phyloP scores from a whole-genome alignment of 2,797 vertebrate species.

The Gymnoscopelus braueri region DNA sequence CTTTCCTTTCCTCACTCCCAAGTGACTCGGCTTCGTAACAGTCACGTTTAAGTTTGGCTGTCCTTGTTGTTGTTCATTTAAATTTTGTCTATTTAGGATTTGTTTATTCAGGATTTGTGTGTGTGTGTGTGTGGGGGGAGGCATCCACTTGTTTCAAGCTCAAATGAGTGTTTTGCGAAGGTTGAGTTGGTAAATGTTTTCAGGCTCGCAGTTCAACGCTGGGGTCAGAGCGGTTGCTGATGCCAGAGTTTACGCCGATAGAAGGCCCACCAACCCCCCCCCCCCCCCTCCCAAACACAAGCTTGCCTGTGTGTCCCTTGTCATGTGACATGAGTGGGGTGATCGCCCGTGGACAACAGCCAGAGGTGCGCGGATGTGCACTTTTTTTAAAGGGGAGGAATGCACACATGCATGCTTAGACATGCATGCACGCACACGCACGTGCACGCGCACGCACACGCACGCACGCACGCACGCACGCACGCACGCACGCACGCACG shows the following conservation, averaged over 20 bases:
- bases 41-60: too few species aligned
- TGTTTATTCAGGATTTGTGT: too few species aligned
- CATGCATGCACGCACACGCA: background rate
- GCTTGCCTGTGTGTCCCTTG: conserved; percentile 27
- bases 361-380: conserved; percentile 34
- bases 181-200: background rate
- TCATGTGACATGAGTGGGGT: conserved; percentile 63
- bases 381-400: conserved; percentile 35
- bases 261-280: conserved; percentile 7
- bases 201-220: conserved; percentile 41
- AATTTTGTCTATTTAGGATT: too few species aligned
- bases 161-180: background rate
- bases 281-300: conserved; percentile 23
- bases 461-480: background rate
- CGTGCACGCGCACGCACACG: background rate
- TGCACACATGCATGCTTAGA: conserved; percentile 26
- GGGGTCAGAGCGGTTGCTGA: conserved; percentile 69
- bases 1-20: too few species aligned
- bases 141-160: conserved; percentile 42
- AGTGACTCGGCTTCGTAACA: too few species aligned
- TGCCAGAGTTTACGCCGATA: conserved; percentile 60
- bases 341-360: conserved; percentile 57
- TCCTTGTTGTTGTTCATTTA: too few species aligned
- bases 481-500: conserved; percentile 14
- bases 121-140: background rate